A percentile compares a stretch with the other conserved stretches of the same genome.
Evolutionary conservation across 2,888 invertebrate genomes (phyloP).

Genomic region (Pyralis farinalis): DNA sequence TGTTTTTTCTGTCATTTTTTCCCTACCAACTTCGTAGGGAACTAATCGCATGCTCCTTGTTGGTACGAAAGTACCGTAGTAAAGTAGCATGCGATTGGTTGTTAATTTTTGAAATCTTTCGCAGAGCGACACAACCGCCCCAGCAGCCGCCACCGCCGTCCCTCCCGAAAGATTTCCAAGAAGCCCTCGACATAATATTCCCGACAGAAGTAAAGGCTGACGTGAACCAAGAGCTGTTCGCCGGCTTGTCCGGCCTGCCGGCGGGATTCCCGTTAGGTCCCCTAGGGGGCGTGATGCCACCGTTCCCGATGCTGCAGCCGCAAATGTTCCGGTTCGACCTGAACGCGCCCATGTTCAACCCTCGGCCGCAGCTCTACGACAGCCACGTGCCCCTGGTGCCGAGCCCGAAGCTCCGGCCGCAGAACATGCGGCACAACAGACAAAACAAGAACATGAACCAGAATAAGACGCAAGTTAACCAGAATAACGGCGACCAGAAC

Average conservation of each 20-base stretch:
- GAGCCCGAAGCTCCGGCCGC: slow-evolving; percentile 26
- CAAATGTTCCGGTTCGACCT: slow-evolving; percentile 63
- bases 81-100: no score
- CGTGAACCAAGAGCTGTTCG: slow-evolving; percentile 27
- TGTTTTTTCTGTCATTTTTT: no score
- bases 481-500: no score
- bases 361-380: slow-evolving; percentile 57
- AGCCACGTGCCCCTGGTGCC: slow-evolving; percentile 57
- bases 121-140: slow-evolving; percentile 13
- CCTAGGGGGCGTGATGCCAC: slow-evolving; percentile 28
- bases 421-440: slow-evolving; percentile 18
- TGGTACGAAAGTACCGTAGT: no score
- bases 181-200: slow-evolving; percentile 84
- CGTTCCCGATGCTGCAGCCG: slow-evolving; percentile 26
- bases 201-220: slow-evolving; percentile 61
- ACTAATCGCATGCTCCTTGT: no score
- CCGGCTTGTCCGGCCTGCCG: slow-evolving; percentile 28
- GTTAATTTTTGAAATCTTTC: no score
- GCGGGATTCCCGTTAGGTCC: slow-evolving; percentile 26
- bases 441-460: slow-evolving; percentile 18
- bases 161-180: slow-evolving; percentile 84
- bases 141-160: slow-evolving; percentile 26
- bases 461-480: slow-evolving; percentile 9
- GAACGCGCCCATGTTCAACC: slow-evolving; percentile 47
- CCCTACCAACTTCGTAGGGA: no score